Evolutionary conservation across 2,888 invertebrate species (phyloP), one percentile per base, ranked within the genome.

Genomic region (Belgica antarctica): DNA sequence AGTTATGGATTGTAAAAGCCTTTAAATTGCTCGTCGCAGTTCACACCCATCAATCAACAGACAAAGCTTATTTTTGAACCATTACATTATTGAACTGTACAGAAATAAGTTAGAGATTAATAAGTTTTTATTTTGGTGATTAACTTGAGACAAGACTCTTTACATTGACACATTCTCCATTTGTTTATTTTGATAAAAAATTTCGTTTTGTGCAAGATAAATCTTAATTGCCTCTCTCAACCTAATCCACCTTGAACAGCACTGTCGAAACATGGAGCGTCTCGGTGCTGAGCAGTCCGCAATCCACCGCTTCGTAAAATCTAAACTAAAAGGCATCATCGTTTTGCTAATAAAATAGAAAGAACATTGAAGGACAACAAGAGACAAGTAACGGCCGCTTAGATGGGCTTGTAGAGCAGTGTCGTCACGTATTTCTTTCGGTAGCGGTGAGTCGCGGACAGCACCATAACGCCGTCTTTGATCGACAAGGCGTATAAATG

Each of bases 341-440:
- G 31, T 5, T 41, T 41, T 12, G 41, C 41, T 41, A 41, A 41
- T 41, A 41, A 41, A 41, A 2, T 5, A 4, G 41, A 41, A 41
- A 5, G 41, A 41, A 41, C 41, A 41, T 41, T 41, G 41, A 41
- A 41, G 41, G 41, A 41, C 41, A 41, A 41, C 12, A 12, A 41
- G 15, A n/a, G 10, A 5, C 10, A n/a, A 41, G 41, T 15, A n/a
- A 2, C 41, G 10, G 12, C 10, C 31, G 71, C n/a, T 84, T 88
- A 92, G 76, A 99, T 99, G 65, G 99, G 99, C 80, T 99, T 98
- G 82, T 99, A 99, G 12, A 99, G 84, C 71, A 99, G 84, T 22
- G 99, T 98, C 19, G 99, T 99, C 41, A 99, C 99, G 82, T 98
- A 99, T 85, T 99, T 99, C 85, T 98, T 98, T 73, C 97, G 87